Base-by-base conservation (phyloP, 2,888 invertebrate genomes). In the Tetrapedia diversipes region DNA sequence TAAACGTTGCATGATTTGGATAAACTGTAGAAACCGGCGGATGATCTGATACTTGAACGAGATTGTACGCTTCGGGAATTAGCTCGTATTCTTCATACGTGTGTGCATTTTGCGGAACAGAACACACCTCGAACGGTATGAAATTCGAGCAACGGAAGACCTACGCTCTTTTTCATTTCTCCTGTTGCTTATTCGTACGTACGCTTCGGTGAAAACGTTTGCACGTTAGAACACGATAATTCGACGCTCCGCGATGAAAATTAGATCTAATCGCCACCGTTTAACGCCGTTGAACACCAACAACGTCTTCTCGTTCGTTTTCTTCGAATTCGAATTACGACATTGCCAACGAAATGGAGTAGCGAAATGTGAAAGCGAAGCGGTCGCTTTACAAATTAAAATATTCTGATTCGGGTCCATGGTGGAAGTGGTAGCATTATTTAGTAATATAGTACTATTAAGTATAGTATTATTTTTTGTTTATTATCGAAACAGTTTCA, bases 61-160 rank as follows among this genome's bases (percentile, higher is more conserved):
- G n/a, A n/a, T n/a, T n/a, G n/a, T n/a, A 39, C 10, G 10, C 37
- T 11, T 4, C 4, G 37, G 22, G 22, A 34, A n/a, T 16, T n/a
- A 34, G 27, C 45, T 59, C n/a, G 45, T n/a, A 32, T 69, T 63
- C 37, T 24, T 22, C 41, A 4, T 32, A 6, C 59, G 57, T 49
- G 41, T 39, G 16, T 51, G 32, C 14, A 41, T 51, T 27, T 39
- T 29, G 11, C 14, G 37, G 34, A 63, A 51, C 22, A 27, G 10
- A 34, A 24, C 29, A 22, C 10, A 29, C 29, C 4, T 4, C 2
- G 8, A 2, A n/a, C 10, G 14, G 22, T 29, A 41, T 27, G 41
- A 43, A 41, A 43, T 29, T 10, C 24, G 41, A 64, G 8, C 24
- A 14, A 57, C n/a, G 19, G 22, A n/a, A 51, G 41, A 41, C 22